Evolutionary conservation across 53 echinoderm and acorn worm species (phyloP).

Genomic region (Arbacia lixula): DNA sequence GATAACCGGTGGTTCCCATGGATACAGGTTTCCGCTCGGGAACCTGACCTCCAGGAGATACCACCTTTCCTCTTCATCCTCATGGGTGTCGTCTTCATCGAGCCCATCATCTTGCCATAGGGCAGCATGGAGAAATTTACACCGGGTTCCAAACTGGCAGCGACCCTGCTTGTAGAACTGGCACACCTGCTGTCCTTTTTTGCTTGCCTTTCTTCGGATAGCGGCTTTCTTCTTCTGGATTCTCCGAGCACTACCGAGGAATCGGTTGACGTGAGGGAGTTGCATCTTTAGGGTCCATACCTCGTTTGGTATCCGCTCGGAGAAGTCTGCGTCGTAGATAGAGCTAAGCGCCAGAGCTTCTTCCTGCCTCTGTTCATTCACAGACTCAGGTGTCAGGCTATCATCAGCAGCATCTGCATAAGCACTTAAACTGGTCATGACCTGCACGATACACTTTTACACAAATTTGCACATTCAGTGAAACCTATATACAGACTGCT

Average conservation of each 20-base stretch:
- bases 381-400: constrained; percentile 42
- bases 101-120: not conserved
- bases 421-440: too few relatives aligned
- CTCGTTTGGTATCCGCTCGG: constrained; percentile 76
- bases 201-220: not conserved
- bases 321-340: constrained; percentile 78
- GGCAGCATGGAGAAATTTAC: constrained; percentile 59
- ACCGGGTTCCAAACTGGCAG: constrained; percentile 68
- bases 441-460: too few relatives aligned
- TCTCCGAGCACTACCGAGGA: constrained; percentile 35
- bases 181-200: constrained; percentile 43
- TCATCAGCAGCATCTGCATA: constrained; percentile 21
- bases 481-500: too few relatives aligned
- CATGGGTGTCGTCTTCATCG: not conserved
- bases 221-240: constrained; percentile 28
- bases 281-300: constrained; percentile 74
- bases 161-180: constrained; percentile 70
- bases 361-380: constrained; percentile 72
- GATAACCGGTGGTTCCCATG: constrained; percentile 72
- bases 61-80: constrained; percentile 63
- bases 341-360: constrained; percentile 82
- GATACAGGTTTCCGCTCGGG: constrained; percentile 69
- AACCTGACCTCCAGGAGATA: constrained; percentile 77
- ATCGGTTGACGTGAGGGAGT: constrained; percentile 66
- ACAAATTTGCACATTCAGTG: too few relatives aligned